phyloP scores from a whole-genome alignment of 1,140 invertebrate species.

The Stegodyphus mimosarum region DNA sequence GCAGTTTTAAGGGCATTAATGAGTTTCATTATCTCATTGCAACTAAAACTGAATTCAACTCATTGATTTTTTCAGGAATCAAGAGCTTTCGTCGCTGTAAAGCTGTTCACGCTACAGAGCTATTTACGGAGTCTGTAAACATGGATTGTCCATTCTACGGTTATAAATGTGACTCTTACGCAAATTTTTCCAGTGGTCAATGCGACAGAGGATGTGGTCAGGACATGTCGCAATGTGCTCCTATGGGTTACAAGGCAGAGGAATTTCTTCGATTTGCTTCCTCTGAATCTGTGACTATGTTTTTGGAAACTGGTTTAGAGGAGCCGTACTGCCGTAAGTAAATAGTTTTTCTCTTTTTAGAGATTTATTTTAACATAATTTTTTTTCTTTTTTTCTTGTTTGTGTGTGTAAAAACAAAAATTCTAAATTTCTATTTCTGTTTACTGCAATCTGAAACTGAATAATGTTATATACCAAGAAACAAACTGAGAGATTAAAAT shows the following conservation, averaged over 20 bases:
- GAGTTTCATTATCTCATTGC: too few species aligned
- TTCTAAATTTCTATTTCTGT: background rate
- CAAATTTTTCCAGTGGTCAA: constrained; percentile 78
- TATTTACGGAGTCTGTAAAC: constrained; percentile 87
- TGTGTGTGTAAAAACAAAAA: background rate
- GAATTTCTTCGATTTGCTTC: constrained; percentile 27
- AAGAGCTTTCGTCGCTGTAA: constrained; percentile 85
- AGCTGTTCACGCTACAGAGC: constrained; percentile 84
- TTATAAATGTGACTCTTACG: constrained; percentile 70
- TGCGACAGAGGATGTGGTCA: constrained; percentile 73
- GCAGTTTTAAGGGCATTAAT: too few species aligned
- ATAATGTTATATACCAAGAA: too few species aligned
- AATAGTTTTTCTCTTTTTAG: background rate
- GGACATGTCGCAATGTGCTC: constrained; percentile 71
- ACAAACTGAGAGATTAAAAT: too few species aligned
- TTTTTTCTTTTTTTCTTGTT: too few species aligned
- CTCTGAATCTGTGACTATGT: constrained; percentile 73
- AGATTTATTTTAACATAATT: background rate
- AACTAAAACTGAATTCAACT: background rate
- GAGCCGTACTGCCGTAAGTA: constrained; percentile 69
- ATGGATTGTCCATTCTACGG: constrained; percentile 78
- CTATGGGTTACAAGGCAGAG: constrained; percentile 66
- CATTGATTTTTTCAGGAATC: constrained; percentile 71
- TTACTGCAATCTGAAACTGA: background rate
- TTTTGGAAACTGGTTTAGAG: constrained; percentile 74